Base-by-base conservation (phyloP, 2,888 invertebrate genomes). In the Acrobeloides nanus region DNA sequence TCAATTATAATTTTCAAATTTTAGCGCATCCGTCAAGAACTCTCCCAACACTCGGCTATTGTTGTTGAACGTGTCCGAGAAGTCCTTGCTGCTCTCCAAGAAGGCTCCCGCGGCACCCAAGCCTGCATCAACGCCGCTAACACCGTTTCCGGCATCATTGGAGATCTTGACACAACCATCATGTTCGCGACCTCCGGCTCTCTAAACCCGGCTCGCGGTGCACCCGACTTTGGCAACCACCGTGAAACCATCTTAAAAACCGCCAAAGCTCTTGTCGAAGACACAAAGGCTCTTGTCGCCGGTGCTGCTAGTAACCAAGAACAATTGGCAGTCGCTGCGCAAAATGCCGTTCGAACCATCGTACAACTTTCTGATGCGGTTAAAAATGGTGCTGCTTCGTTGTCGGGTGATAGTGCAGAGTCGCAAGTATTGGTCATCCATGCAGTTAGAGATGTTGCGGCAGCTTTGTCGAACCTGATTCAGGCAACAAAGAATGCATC, bases 131-230 rank as follows among this genome's bases (percentile, higher is more conserved):
- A 93, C 78, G 97, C 97, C 0, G 92, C 93, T 0, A 88, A 89
- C 64, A 93, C 95, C 4, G 93, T 99, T 18, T 88, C 88, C 10
- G 93, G 95, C 55, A 81, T 99, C 63, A 90, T 97, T 62, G 95
- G 93, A 26, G 92, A 92, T 73, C 78, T 93, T 54, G 97, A 99
- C 75, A 99, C 97, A 33, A 95, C 95, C 40, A 95, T 97, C 58
- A 86, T 99, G 84, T 99, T 99, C 77, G 97, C 97, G 20, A 93
- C 93, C 1, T 93, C 95, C 2, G 97, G 86, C 73, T 95, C 95
- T 0, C 81, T 99, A 12, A 89, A 92, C 73, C 40, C 40, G 4
- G 24, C 20, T 3, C 41, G 35, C 17, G 15, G 15, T 17, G 37
- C 45, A 4, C 17, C 21, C 23, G 35, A 35, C 4, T 35, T 38